Base-by-base conservation (phyloP, 2,888 invertebrate genomes). In the Thera obeliscata region DNA sequence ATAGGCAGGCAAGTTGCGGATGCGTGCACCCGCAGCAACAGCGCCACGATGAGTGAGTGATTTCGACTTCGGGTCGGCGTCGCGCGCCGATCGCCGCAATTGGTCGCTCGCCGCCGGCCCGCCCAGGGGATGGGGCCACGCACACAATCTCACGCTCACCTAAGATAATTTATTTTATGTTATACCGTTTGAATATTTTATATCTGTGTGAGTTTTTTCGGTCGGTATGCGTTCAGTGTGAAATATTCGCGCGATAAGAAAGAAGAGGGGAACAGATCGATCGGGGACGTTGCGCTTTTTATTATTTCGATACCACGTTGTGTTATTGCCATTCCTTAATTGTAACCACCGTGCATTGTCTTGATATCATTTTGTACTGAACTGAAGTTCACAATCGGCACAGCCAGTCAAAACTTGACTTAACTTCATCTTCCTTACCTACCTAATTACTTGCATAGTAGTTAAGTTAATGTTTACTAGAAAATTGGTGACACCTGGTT, bases 111-210 rank as follows among this genome's bases (percentile, higher is more conserved):
- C 80, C 78, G 74, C 76, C 86, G 89, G 74, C 88, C 90, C 93
- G 92, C 93, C 93, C 91, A 87, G 85, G 85, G 90, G 90, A 87
- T 90, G 91, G 90, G 89, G 90, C 86, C 77, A 87, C 91, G 81
- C 93, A 91, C 93, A 91, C 92, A 86, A 79, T 78, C 87, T 82
- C 85, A 83, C 82, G 79, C 90, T 87, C 92, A 93, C 91, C 93
- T 93, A 93, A 93, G 92, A 93, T 93, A 93, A 93, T 92, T 93
- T 93, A 93, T 93, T 93, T 93, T 93, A 93, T 92, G 91, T 91
- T 93, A 93, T 91, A 93, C 90, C 91, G 92, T 93, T 92, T 93
- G 93, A 93, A 93, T 93, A 93, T 93, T 93, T 93, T 93, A 93
- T 93, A 92, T 92, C 88, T 93, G 93, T 93, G 93, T 92, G 93